Base-by-base conservation (phyloP, 1,140 invertebrate species). In the Halotydeus destructor region DNA sequence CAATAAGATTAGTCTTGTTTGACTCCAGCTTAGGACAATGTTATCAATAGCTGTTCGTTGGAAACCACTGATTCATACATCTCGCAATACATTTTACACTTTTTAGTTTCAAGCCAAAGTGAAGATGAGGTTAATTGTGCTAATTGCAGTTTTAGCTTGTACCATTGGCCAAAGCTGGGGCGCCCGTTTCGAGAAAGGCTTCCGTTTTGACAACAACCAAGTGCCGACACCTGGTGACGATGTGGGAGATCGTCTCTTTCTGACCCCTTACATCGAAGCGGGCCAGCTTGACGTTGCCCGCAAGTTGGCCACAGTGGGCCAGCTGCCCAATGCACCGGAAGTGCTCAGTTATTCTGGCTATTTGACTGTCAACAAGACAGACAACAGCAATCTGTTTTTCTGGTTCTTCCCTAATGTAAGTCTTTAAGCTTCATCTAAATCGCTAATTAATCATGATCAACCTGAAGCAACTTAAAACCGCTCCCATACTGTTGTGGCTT, bases 401-500 rank as follows among this genome's bases (percentile, higher is more conserved):
- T 53, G 50, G 50, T 52, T 50, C 22, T 52, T 52, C 39, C 50
- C 50, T n/a, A n/a, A n/a, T n/a, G n/a, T n/a, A 41, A 12, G 30
- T 33, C 30, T 34, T 24, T 24, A 6, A 11, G n/a, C 43, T 26
- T 34, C 21, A 8, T 8, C 18, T 23, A 3, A 16, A 49, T 5
- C 16, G 14, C 3, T n/a, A 19, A 5, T 41, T 9, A 26, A 32
- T 23, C n/a, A 21, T 24, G 43, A 8, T 39, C 18, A 38, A 36
- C 5, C 21, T 48, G 49, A 35, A 45, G 25, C 11, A 38, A 9
- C 26, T 39, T 22, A 19, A 18, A n/a, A 53, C 50, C 33, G 57
- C 55, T 18, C 79, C 80, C 1, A 68, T 84, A 45, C 60, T 84
- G n/a, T 56, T 86, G 11, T 86, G 81, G 82, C 65, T 86, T 1